Evolutionary conservation across 2,797 vertebrate species (phyloP), one percentile per base, ranked within the genome.

Genomic region (Alosa sapidissima): DNA sequence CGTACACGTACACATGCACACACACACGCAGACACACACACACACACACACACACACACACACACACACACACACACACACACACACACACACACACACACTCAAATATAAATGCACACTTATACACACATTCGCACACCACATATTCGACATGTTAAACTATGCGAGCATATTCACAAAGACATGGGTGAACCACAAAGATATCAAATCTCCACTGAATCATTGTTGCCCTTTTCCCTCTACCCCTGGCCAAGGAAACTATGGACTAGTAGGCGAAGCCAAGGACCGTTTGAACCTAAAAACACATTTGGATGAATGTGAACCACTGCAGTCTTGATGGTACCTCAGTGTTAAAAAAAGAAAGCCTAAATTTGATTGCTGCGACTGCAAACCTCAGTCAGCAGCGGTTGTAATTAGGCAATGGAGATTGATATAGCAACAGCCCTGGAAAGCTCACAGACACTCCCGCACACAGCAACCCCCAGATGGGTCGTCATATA

Each of bases 211-310:
- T 55, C 55, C 65, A 36, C 13, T 36, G 65, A 36, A 14, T 36
- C 0, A 13, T 72, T 72, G 65, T 65, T 47, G 9, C 21, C 51
- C 54, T 14, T 14, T 52, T 24, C 13, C n/a, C 82, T n/a, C 84
- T 82, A 48, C 14, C 82, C 49, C 47, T 13, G n/a, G 51, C 47
- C 83, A 33, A 81, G 65, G 55, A 81, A 81, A 86, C 55, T n/a
- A 16, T 51, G 36, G 14, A 75, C n/a, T 9, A 51, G 19, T 36
- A 3, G 41, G 21, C 28, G 62, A 49, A 3, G 28, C 54, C 41
- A 60, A 62, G 24, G 47, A 68, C 24, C 62, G 4, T 36, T 36
- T 72, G 65, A 72, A 16, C 65, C 65, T 55, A 72, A 72, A 72
- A 72, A 72, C 65, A 72, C 65, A 72, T 72, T 68, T 72, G 36